A percentile compares a stretch with the other conserved stretches of the same genome.
phyloP scores from a whole-genome alignment of 2,113 vertebrate genomes.

The Amblyornis subalaris region DNA sequence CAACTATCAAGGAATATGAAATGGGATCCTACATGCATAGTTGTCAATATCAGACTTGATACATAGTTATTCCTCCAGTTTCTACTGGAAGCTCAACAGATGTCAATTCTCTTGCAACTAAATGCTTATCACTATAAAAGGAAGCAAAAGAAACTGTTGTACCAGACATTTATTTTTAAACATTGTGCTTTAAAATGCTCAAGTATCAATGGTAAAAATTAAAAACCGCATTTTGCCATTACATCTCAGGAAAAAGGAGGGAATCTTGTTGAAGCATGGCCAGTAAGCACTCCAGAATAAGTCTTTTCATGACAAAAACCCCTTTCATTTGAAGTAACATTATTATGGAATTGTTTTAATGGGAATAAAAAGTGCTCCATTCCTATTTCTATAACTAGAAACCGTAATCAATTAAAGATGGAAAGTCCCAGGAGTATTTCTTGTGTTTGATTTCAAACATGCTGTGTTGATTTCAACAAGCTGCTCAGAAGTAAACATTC shows the following conservation, averaged over 20 bases:
- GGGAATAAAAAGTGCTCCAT: not conserved
- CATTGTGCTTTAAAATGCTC: not conserved
- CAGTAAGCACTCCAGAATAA: not conserved
- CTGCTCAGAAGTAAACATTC: not conserved
- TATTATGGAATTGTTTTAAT: not conserved
- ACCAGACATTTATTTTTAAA: not conserved
- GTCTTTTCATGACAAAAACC: not conserved
- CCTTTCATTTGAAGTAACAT: not conserved
- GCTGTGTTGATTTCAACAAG: not conserved
- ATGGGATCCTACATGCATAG: not conserved
- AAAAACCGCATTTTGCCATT: not conserved
- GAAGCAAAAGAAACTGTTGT: not conserved
- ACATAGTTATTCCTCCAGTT: not conserved
- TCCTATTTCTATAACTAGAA: not conserved
- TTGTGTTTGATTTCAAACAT: not conserved
- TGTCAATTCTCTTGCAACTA: not conserved
- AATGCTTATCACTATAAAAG: not conserved
- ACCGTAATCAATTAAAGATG: not conserved
- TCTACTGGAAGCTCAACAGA: not conserved
- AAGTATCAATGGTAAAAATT: not conserved
- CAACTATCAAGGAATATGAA: not conserved
- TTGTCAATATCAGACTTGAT: not conserved
- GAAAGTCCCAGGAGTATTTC: not conserved
- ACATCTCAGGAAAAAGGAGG: not conserved
- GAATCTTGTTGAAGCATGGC: not conserved